Evolutionary conservation across 2,888 invertebrate species (phyloP).

Genomic region (Empis livida): DNA sequence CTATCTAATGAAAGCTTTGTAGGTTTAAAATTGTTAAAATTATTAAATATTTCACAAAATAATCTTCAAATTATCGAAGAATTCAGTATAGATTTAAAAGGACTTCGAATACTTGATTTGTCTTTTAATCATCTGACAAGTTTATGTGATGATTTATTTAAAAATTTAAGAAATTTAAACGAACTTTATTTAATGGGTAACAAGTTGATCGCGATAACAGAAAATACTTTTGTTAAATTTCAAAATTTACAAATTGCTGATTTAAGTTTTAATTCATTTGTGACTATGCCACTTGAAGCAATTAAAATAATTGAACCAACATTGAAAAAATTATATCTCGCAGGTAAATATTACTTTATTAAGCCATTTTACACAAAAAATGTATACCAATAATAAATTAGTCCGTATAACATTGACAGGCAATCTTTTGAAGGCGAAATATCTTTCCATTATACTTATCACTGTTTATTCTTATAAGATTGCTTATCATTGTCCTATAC

Average conservation of each 20-base stretch:
- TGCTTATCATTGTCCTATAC: no score
- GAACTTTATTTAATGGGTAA: slow-evolving; percentile 64
- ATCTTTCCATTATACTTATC: no score
- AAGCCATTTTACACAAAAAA: no score
- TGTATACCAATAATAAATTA: no score
- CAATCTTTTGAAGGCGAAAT: no score
- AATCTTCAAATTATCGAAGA: slow-evolving; percentile 60
- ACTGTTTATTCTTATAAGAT: no score
- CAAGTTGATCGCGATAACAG: slow-evolving; percentile 57
- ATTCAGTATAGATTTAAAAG: slow-evolving; percentile 57
- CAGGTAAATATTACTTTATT: slow-evolving; percentile 43
- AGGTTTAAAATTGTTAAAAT: slow-evolving; percentile 52
- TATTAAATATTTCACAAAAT: slow-evolving; percentile 67
- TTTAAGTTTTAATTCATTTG: slow-evolving; percentile 62
- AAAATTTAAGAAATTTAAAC: slow-evolving; percentile 52
- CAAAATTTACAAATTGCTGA: slow-evolving; percentile 59
- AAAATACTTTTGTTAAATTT: slow-evolving; percentile 56
- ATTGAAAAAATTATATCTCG: slow-evolving; percentile 54
- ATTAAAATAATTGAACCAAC: slow-evolving; percentile 63
- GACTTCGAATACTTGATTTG: slow-evolving; percentile 59
- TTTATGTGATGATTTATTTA: slow-evolving; percentile 56
- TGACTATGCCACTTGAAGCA: slow-evolving; percentile 57
- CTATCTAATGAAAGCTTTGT: slow-evolving; percentile 65
- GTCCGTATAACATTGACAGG: no score
- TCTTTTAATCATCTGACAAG: slow-evolving; percentile 63